phyloP scores from a whole-genome alignment of 2,888 invertebrate species.

The Koerneria pararmatus region DNA sequence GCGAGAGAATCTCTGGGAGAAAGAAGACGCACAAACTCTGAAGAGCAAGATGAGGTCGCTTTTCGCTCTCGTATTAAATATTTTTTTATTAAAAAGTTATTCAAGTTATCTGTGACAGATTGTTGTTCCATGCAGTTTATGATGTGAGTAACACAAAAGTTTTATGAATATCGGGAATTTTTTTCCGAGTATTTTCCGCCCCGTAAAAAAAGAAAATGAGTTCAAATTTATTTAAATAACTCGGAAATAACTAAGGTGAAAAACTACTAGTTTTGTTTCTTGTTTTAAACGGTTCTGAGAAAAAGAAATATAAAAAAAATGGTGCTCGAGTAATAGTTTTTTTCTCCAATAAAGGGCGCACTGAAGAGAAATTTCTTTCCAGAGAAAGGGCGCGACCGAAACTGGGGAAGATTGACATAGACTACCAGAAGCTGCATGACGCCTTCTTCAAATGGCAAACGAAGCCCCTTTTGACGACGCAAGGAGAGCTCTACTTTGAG shows the following conservation, averaged over 20 bases:
- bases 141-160: too few species aligned
- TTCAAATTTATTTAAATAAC: too few species aligned
- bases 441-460: slow-evolving; percentile 99
- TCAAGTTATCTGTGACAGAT: too few species aligned
- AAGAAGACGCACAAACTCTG: slow-evolving; percentile 86
- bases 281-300: background rate
- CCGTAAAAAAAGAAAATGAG: too few species aligned
- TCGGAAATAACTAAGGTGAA: too few species aligned
- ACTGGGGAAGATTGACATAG: slow-evolving; percentile 97
- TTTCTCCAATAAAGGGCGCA: too few species aligned
- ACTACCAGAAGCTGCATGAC: slow-evolving; percentile 97
- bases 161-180: too few species aligned
- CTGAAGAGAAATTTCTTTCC: background rate
- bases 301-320: slow-evolving; percentile 24
- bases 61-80: too few species aligned
- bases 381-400: slow-evolving; percentile 90
- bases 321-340: slow-evolving; percentile 61
- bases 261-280: too few species aligned
- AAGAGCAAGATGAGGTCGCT: slow-evolving; percentile 54
- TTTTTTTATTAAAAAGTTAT: too few species aligned
- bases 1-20: slow-evolving; percentile 94
- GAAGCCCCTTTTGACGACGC: slow-evolving; percentile 96
- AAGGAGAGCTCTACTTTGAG: slow-evolving; percentile 97
- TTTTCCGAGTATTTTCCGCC: too few species aligned
- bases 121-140: too few species aligned